Percentiles rank a stretch among this genome's conserved stretches.
Conservation (phyloP, 2,113 vertebrate genomes). For the Mugil cephalus region DNA sequence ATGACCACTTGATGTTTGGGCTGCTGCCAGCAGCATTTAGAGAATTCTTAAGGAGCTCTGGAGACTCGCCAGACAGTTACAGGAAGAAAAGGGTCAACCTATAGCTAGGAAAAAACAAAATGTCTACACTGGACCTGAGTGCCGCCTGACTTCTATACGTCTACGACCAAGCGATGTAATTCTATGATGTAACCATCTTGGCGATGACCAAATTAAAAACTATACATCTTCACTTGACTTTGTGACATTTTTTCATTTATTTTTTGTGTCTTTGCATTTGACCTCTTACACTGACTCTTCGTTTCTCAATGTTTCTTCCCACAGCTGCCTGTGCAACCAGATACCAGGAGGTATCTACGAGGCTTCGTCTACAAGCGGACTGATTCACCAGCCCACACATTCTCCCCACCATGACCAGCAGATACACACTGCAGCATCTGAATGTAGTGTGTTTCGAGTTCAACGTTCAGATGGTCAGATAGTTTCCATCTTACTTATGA, state of each 20-base stretch:
- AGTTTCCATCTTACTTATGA: conserved; percentile 7
- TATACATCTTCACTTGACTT: conserved; percentile 24
- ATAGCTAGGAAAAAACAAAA: conserved; percentile 81
- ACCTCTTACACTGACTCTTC: conserved; percentile 34
- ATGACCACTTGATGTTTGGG: conserved; percentile 94
- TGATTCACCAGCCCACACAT: not conserved
- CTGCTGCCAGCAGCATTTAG: conserved; percentile 93
- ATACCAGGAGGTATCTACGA: conserved; percentile 40
- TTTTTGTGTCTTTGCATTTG: conserved; percentile 76
- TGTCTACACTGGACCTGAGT: conserved; percentile 26
- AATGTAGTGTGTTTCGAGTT: conserved; percentile 10
- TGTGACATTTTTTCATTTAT: conserved; percentile 30
- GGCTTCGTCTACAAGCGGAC: conserved; percentile 17
- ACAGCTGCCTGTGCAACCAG: conserved; percentile 58
- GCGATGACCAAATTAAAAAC: conserved; percentile 42
- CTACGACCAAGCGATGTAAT: conserved; percentile 17
- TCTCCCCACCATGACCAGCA: not conserved
- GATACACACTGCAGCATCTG: conserved; percentile 20
- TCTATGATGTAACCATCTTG: conserved; percentile 38
- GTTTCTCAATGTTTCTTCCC: conserved; percentile 53
- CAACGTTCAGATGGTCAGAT: conserved; percentile 2
- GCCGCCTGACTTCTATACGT: conserved; percentile 28
- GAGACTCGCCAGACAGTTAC: conserved; percentile 87
- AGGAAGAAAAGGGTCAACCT: conserved; percentile 88
- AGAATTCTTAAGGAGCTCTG: conserved; percentile 91